Percentiles rank a stretch among this genome's conserved stretches.
These are phyloP conservation scores for Apamea epomidion DNA, from an alignment of 2,888 invertebrate species.

Conservation along the genomic window DNA sequence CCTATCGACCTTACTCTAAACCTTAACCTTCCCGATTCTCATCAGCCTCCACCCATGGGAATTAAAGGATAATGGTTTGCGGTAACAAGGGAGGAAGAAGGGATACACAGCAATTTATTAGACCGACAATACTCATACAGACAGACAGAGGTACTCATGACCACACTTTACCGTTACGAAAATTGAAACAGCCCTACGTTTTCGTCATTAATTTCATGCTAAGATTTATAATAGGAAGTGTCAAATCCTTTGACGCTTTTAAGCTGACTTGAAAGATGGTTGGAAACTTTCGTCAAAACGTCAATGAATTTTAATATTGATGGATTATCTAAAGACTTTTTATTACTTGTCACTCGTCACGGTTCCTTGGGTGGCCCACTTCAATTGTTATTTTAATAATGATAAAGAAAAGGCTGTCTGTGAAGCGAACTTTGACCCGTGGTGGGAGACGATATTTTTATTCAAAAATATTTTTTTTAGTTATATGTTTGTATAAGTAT, in stretches of 20 bases:
- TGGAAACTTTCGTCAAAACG: slow-evolving; percentile 25
- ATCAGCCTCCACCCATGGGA: slow-evolving; percentile 32
- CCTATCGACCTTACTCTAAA: slow-evolving; percentile 31
- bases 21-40: slow-evolving; percentile 29
- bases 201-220: slow-evolving; percentile 29
- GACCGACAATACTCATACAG: slow-evolving; percentile 16
- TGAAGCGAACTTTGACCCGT: neutral
- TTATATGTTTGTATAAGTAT: too few species aligned
- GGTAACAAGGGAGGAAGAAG: slow-evolving; percentile 26
- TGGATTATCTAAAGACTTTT: slow-evolving; percentile 29
- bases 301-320: slow-evolving; percentile 39
- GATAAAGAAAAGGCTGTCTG: neutral
- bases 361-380: slow-evolving; percentile 8
- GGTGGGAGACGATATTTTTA: neutral
- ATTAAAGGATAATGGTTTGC: slow-evolving; percentile 59
- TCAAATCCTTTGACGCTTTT: slow-evolving; percentile 27
- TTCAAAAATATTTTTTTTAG: neutral
- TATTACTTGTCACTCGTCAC: slow-evolving; percentile 25
- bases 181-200: slow-evolving; percentile 21
- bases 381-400: slow-evolving; percentile 16
- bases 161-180: slow-evolving; percentile 20
- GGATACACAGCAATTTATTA: slow-evolving; percentile 50
- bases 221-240: slow-evolving; percentile 40
- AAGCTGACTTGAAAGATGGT: slow-evolving; percentile 16
- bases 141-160: slow-evolving; percentile 11